A percentile compares a stretch with the other conserved stretches of the same genome.
These are phyloP conservation scores for Nymphalis io DNA, from an alignment of 1,140 invertebrate species.

Conservation along the genomic window DNA sequence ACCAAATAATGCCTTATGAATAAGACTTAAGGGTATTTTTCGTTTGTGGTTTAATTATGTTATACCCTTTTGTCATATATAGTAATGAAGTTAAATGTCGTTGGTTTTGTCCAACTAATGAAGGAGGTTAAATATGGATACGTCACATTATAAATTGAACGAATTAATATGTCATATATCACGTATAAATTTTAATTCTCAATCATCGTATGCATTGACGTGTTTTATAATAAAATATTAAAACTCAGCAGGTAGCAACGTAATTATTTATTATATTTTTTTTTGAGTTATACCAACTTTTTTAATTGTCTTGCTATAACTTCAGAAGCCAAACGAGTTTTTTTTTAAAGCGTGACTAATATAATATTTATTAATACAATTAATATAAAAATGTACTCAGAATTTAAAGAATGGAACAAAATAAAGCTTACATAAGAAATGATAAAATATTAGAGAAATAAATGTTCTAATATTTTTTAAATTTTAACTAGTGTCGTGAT, in stretches of 20 bases:
- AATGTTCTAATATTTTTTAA: too few relatives aligned
- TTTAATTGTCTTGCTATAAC: conserved; percentile 12
- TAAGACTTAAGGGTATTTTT: conserved; percentile 21
- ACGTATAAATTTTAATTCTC: conserved; percentile 32
- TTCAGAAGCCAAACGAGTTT: conserved; percentile 22
- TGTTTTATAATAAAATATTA: conserved; percentile 26
- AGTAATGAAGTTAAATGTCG: conserved; percentile 61
- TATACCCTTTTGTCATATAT: conserved; percentile 36
- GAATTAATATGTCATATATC: conserved; percentile 37
- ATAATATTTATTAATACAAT: too few relatives aligned
- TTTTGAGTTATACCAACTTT: conserved; percentile 16
- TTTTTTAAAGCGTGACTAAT: background rate
- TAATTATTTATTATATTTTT: conserved; percentile 34
- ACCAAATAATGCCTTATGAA: conserved; percentile 26
- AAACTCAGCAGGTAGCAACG: conserved; percentile 20
- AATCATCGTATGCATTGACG: conserved; percentile 35
- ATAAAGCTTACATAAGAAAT: too few relatives aligned
- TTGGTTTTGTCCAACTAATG: conserved; percentile 73
- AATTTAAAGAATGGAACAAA: too few relatives aligned
- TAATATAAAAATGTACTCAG: too few relatives aligned
- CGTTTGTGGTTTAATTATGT: conserved; percentile 15
- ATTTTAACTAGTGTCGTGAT: too few relatives aligned
- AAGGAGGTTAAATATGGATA: conserved; percentile 59
- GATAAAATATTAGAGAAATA: too few relatives aligned
- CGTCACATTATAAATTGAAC: conserved; percentile 39